phyloP scores from a whole-genome alignment of 2,888 invertebrate genomes.

The Sesamia inferens region DNA sequence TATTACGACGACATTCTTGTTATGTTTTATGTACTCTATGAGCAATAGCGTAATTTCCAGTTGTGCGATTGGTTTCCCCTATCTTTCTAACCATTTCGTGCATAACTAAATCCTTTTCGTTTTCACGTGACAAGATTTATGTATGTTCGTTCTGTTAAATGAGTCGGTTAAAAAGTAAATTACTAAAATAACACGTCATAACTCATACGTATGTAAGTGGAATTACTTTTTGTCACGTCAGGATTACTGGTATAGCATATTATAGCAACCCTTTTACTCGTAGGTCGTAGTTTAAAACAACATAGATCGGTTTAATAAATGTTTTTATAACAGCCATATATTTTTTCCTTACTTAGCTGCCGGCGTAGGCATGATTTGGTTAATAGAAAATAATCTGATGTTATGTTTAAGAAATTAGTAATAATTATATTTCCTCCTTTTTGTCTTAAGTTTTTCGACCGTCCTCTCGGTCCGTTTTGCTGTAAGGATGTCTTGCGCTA shows the following conservation, averaged over 20 bases:
- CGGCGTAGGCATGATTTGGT: not conserved
- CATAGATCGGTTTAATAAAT: constrained; percentile 1
- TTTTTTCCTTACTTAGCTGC: constrained; percentile 34
- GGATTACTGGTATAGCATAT: no score
- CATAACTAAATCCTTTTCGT: constrained; percentile 35
- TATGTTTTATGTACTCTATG: constrained; percentile 27
- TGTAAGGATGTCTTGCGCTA: constrained; percentile 37
- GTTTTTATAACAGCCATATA: constrained; percentile 17
- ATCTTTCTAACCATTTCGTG: constrained; percentile 20
- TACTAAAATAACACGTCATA: constrained; percentile 33
- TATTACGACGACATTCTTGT: constrained; percentile 46
- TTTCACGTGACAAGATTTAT: constrained; percentile 28
- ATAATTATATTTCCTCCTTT: not conserved
- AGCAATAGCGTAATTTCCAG: constrained; percentile 50
- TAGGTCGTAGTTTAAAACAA: constrained; percentile 33
- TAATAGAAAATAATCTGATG: constrained; percentile 2
- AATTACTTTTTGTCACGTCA: constrained; percentile 43
- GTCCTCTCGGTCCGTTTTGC: constrained; percentile 22
- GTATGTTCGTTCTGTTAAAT: constrained; percentile 36
- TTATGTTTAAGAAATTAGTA: not conserved
- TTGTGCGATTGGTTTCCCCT: constrained; percentile 12
- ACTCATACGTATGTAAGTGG: constrained; percentile 25
- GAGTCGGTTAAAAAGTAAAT: constrained; percentile 29
- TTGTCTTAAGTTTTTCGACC: not conserved
- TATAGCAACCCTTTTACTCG: constrained; percentile 25